phyloP scores from a whole-genome alignment of 2,113 vertebrate genomes.

The Clarias magur region DNA sequence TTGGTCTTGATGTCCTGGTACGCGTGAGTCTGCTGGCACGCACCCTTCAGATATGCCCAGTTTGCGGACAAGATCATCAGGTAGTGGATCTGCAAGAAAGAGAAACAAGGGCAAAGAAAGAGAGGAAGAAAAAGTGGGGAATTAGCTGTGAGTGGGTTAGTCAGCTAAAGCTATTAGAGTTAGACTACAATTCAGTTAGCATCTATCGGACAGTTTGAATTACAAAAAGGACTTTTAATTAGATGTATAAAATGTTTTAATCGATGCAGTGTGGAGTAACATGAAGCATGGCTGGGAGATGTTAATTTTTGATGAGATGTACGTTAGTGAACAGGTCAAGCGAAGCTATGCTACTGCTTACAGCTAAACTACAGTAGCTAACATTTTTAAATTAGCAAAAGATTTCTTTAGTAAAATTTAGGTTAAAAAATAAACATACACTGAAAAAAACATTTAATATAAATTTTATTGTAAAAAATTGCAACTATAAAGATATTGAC shows the following conservation, averaged over 20 bases:
- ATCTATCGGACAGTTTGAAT: background rate
- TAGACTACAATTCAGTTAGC: slow-evolving; percentile 52
- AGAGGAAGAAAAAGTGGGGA: slow-evolving; percentile 57
- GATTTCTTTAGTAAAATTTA: background rate
- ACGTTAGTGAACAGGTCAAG: slow-evolving; percentile 18
- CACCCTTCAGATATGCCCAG: slow-evolving; percentile 99
- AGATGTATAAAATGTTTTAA: background rate
- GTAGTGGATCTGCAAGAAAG: slow-evolving; percentile 94
- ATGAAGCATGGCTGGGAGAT: background rate
- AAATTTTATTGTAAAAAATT: background rate
- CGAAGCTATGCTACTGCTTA: background rate
- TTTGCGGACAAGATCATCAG: slow-evolving; percentile 98
- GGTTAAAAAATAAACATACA: background rate
- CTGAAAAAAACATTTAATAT: background rate
- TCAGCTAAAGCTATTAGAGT: slow-evolving; percentile 81
- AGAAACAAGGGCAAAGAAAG: slow-evolving; percentile 72
- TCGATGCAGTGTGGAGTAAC: slow-evolving; percentile 3
- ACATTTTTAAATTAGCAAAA: background rate
- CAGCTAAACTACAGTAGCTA: background rate
- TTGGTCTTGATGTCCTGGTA: slow-evolving; percentile 99
- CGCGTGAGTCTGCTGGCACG: slow-evolving; percentile 94
- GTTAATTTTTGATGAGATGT: background rate
- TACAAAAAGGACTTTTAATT: background rate
- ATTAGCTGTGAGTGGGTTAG: slow-evolving; percentile 87
- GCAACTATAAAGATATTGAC: background rate